Evolutionary conservation across 2,797 vertebrate species (phyloP), one percentile per base, ranked within the genome.

Genomic region (Vespertilio murinus): DNA sequence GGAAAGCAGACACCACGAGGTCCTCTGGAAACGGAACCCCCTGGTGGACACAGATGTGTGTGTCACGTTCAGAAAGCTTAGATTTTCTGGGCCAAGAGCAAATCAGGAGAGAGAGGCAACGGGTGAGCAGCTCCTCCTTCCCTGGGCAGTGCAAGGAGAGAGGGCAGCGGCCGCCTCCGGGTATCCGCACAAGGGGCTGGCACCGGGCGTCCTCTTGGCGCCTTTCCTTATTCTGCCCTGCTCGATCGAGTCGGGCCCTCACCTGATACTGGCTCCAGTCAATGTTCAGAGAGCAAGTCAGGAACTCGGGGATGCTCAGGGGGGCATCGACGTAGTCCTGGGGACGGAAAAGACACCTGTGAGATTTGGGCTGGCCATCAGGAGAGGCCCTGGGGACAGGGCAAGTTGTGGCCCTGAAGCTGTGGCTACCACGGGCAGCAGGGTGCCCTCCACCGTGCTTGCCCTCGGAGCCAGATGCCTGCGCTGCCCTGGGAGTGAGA

Each of bases 181-280:
- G 28, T 4, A 18, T 22, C 4, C 65, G 40, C 65, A 49, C 0
- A 9, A 84, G 13, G n/a, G 17, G 80, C 40, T 74, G 23, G 54
- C 18, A 49, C 13, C 10, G 25, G 30, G 30, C 30, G 33, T 38
- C 64, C 61, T 40, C 89, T 54, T 14, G 45, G 35, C 18, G 2
- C 52, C 40, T 35, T 49, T 42, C 78, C 45, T 61, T 54, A 54
- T 11, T 35, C 54, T 85, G 89, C 73, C 79, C 65, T 87, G 93
- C 69, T 71, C 22, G 23, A 81, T 71, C 22, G 23, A 81, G 77
- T 28, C 49, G 65, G 33, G 75, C 73, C 40, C 98, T 98, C 95
- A 99, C 99, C 99, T 99, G 99, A 98, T 99, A 99, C 94, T 98
- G 99, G 3, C 98, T 99, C 99, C 99, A 99, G 98, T 99, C 99